A percentile compares a stretch with the other conserved stretches of the same genome.
Conservation (phyloP, 2,797 vertebrate genomes). For the Gymnothorax reevesii region DNA sequence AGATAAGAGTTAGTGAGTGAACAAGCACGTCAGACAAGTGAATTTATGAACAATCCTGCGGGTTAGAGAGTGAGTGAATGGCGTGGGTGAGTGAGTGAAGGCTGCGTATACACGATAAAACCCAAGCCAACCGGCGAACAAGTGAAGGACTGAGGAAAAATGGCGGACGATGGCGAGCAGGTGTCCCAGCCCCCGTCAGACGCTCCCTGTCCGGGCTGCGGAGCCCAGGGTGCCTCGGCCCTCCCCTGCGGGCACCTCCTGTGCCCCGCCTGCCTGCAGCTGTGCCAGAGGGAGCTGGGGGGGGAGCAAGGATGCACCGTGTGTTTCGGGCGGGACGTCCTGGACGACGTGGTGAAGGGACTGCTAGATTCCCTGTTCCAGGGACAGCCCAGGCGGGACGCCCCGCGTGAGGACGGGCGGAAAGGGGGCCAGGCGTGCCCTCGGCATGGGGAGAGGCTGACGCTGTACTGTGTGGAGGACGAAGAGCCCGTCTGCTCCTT, state of each 20-base stretch:
- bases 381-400: slow-evolving; percentile 49
- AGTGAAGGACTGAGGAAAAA: not conserved
- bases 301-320: slow-evolving; percentile 66
- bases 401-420: not conserved
- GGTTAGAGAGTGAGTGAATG: not conserved
- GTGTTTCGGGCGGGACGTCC: slow-evolving; percentile 67
- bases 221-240: slow-evolving; percentile 63
- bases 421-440: slow-evolving; percentile 35
- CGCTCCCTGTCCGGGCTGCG: not conserved
- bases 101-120: not conserved
- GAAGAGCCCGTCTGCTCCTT: slow-evolving; percentile 53
- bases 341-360: slow-evolving; percentile 55
- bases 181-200: slow-evolving; percentile 20
- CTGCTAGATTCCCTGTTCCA: slow-evolving; percentile 59
- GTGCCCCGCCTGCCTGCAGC: slow-evolving; percentile 68
- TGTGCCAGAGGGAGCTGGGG: slow-evolving; percentile 62
- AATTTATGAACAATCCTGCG: not conserved
- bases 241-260: slow-evolving; percentile 80
- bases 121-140: not conserved
- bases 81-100: not conserved
- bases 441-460: slow-evolving; percentile 49
- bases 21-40: not conserved
- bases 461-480: slow-evolving; percentile 58
- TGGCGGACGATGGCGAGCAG: slow-evolving; percentile 19
- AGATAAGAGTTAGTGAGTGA: not conserved